Evolutionary conservation across 2,888 invertebrate genomes (phyloP).

Genomic region (Caenorhabditis sp.): DNA sequence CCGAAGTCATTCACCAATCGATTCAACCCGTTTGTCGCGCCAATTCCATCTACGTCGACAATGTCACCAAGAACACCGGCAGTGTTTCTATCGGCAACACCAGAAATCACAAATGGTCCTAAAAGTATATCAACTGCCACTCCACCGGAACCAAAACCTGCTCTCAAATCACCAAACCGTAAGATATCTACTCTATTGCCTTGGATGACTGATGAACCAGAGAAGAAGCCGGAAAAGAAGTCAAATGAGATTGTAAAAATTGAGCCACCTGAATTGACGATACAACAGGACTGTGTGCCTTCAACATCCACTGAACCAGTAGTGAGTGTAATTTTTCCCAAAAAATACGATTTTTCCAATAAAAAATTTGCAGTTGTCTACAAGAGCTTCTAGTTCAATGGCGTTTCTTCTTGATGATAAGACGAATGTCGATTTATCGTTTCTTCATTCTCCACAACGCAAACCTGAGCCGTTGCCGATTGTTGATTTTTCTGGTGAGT

Average conservation of each 20-base stretch:
- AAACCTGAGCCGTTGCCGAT: constrained; percentile 32
- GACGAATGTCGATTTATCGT: constrained; percentile 13
- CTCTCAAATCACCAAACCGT: background rate
- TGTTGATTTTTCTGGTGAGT: constrained; percentile 45
- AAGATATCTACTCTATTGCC: constrained; percentile 24
- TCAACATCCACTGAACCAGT: no score
- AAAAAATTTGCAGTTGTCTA: constrained; percentile 7
- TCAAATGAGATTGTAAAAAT: background rate
- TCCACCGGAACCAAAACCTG: constrained; percentile 3
- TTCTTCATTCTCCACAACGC: constrained; percentile 22
- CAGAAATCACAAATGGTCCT: background rate
- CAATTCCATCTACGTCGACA: background rate
- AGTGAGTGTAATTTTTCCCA: no score
- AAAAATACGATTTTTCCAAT: no score
- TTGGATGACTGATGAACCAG: constrained; percentile 10
- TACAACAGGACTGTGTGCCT: no score
- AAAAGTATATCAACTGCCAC: background rate
- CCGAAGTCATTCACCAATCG: constrained; percentile 6
- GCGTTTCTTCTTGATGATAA: constrained; percentile 30
- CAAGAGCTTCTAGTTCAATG: constrained; percentile 19
- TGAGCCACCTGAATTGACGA: no score
- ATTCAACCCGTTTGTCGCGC: constrained; percentile 32
- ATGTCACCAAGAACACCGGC: background rate
- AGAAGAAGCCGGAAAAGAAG: background rate
- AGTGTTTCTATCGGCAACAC: background rate